phyloP scores from a whole-genome alignment of 2,113 vertebrate genomes.

The Eptesicus fuscus region DNA sequence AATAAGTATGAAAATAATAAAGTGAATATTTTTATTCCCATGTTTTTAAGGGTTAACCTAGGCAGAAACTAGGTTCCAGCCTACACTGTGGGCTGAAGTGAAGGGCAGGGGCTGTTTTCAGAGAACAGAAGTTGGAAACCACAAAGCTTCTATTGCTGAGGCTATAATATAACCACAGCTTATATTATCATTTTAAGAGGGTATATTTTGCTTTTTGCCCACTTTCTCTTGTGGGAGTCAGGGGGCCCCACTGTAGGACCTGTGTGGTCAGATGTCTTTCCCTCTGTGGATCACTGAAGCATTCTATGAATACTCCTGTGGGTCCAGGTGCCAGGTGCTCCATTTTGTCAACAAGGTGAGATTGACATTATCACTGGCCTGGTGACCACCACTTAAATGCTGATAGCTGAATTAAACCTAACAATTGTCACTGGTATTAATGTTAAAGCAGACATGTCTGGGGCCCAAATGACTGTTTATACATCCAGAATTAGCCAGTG shows the following conservation, averaged over 20 bases:
- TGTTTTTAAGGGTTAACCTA: neutral
- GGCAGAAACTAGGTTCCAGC: neutral
- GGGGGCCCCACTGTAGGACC: neutral
- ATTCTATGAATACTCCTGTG: neutral
- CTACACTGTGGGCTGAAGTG: neutral
- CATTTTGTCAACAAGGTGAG: neutral
- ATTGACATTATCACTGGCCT: neutral
- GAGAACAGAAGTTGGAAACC: neutral
- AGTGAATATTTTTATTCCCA: neutral
- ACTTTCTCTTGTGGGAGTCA: neutral
- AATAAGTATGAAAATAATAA: neutral
- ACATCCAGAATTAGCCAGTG: neutral
- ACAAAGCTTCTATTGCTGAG: neutral
- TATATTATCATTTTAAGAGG: neutral
- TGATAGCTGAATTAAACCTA: neutral
- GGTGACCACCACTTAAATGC: neutral
- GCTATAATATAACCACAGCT: neutral
- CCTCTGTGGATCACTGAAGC: neutral
- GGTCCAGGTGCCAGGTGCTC: neutral
- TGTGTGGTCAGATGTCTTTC: neutral
- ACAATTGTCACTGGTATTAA: neutral
- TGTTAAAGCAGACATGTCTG: neutral
- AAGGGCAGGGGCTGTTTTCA: neutral
- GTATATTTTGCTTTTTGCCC: neutral
- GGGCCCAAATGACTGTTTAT: neutral